Conservation (phyloP, 2,113 vertebrate species). For the Hyla sarda region DNA sequence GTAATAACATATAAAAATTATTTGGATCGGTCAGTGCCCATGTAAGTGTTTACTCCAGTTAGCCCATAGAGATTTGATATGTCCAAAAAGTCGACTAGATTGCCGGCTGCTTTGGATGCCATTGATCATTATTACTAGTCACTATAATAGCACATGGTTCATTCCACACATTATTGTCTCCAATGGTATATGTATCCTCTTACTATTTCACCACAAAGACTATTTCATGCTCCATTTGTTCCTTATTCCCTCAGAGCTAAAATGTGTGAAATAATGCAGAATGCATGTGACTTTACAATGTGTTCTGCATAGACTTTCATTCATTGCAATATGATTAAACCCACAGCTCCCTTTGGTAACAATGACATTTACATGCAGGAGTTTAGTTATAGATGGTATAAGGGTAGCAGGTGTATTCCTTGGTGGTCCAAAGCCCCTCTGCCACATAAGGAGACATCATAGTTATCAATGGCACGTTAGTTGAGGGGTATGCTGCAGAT, state of each 20-base stretch:
- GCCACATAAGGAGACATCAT: too few relatives aligned
- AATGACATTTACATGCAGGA: too few relatives aligned
- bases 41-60: too few relatives aligned
- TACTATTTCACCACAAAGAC: not conserved
- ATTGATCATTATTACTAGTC: not conserved
- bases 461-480: too few relatives aligned
- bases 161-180: not conserved
- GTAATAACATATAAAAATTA: too few relatives aligned
- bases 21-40: too few relatives aligned
- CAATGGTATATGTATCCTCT: not conserved
- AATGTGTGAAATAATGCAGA: not conserved
- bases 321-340: not conserved
- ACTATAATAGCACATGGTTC: not conserved
- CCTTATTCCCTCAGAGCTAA: not conserved
- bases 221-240: slow-evolving; percentile 23
- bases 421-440: not conserved
- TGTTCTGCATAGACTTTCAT: not conserved
- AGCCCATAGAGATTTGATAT: too few relatives aligned
- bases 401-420: not conserved
- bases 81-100: too few relatives aligned
- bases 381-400: too few relatives aligned
- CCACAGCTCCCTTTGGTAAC: not conserved
- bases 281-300: not conserved
- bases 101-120: not conserved
- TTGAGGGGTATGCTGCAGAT: too few relatives aligned